Base-by-base conservation (phyloP, 2,113 vertebrate species). In the Pipra filicauda region DNA sequence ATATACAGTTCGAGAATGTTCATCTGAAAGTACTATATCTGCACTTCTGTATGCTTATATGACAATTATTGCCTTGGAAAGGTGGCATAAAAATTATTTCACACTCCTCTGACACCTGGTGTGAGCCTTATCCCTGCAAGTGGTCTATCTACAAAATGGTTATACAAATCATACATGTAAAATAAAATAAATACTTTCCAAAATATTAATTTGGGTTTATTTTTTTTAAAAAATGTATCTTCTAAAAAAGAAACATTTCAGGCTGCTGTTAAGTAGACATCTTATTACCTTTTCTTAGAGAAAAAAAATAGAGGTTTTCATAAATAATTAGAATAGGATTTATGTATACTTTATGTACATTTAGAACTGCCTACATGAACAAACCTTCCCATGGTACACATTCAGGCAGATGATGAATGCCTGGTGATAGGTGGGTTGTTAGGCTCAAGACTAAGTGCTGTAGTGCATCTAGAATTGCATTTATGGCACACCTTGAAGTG, bases 1-100 rank as follows among this genome's bases (percentile, higher is more conserved):
- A 86, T 75, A 76, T 84, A 51, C 39, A 88, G 88, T 96, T 96
- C 97, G 89, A 97, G 87, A 97, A 97, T 61, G 61, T 89, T 95
- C 83, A 94, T 92, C 96, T 92, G 58, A 72, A 93, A 95, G 88
- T 86, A 96, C 76, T 96, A 44, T 85, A 92, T 86, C 90, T 97
- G 95, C 96, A 94, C 96, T 97, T 97, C 85, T 94, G 95, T 96
- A 85, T 96, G 93, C 97, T 95, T 71, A 77, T 85, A 92, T 82
- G 94, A 98, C 97, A 98, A 97, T 97, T 97, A 98, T 97, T 96
- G 96, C 95, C 96, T 96, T 94, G 76, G 97, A 98, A 98, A 97
- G 95, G 90, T 97, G 96, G 97, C 97, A 97, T 96, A 96, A 97
- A 75, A 97, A 96, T 94, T 96, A 96, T 91, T 95, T 95, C 95